Conservation (phyloP, 2,888 invertebrate species). For the Ephialtes manifestator region DNA sequence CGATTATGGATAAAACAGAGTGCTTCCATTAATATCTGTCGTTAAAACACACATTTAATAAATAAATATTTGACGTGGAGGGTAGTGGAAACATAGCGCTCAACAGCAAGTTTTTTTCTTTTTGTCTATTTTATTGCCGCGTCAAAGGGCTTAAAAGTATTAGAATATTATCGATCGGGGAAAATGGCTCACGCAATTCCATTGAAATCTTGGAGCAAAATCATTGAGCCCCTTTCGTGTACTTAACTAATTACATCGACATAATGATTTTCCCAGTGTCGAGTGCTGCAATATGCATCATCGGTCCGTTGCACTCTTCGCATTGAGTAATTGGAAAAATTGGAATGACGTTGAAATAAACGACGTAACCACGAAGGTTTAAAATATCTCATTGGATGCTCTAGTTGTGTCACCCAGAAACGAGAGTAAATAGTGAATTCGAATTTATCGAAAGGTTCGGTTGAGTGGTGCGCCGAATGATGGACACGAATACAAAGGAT, state of each 20-base stretch:
- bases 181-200: background rate
- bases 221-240: background rate
- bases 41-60: background rate
- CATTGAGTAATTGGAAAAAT: slow-evolving; percentile 21
- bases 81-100: background rate
- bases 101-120: background rate
- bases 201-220: background rate
- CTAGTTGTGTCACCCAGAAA: slow-evolving; percentile 10
- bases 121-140: background rate
- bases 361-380: background rate
- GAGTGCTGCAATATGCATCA: no score
- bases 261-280: background rate
- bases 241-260: slow-evolving; percentile 20
- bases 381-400: slow-evolving; percentile 18
- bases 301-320: slow-evolving; percentile 10
- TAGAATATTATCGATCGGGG: slow-evolving; percentile 7
- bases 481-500: background rate
- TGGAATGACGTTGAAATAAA: slow-evolving; percentile 28
- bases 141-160: background rate
- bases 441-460: slow-evolving; percentile 4
- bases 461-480: background rate
- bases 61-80: background rate
- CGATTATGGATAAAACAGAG: background rate
- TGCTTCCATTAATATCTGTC: background rate
- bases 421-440: slow-evolving; percentile 12